Base-by-base conservation (phyloP, 2,113 vertebrate genomes). In the Pimephales promelas region DNA sequence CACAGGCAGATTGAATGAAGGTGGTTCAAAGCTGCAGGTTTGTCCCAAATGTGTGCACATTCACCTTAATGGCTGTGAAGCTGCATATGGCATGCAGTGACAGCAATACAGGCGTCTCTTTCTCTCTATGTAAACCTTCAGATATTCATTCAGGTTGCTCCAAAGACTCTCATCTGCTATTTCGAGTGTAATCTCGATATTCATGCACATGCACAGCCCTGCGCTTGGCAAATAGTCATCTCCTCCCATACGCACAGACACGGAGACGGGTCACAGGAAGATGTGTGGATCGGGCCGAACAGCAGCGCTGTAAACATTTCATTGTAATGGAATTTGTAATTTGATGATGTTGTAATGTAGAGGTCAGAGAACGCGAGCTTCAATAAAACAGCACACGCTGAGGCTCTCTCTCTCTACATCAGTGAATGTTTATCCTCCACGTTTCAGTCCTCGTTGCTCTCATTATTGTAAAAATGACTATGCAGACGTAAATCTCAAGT, bases 261-360 rank as follows among this genome's bases (percentile, higher is more conserved):
- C 10, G 28, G 24, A 61, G 73, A 70, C 40, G 72, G 68, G 75
- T 78, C 49, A 45, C 24, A 3, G 4, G 56, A 62, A 57, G 75
- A 84, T 79, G 83, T 71, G 61, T n/a, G 76, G 61, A 71, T 62
- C 74, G 6, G 59, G 74, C 59, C 8, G 28, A 9, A 28, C 66
- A 57, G 18, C 28, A 70, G 79, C 64, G 84, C 81, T 85, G 86
- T 87, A 87, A 87, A 87, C 81, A 85, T 87, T 87, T 85, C 57
- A 87, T 87, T 87, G 81, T 85, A 83, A 87, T 87, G 84, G 84
- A 87, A 87, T 87, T 87, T 85, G 84, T 77, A 87, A 87, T 87
- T 85, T 87, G 84, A 87, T 81, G 84, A 85, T 87, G 84, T 85
- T 71, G 86, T 85, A 85, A 87, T 68, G 59, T 64, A 64, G 84